A percentile compares a stretch with the other conserved stretches of the same genome.
These are phyloP conservation scores for Alcedo quadribrachys DNA, from an alignment of 2,797 vertebrate species.

Conservation along the genomic window DNA sequence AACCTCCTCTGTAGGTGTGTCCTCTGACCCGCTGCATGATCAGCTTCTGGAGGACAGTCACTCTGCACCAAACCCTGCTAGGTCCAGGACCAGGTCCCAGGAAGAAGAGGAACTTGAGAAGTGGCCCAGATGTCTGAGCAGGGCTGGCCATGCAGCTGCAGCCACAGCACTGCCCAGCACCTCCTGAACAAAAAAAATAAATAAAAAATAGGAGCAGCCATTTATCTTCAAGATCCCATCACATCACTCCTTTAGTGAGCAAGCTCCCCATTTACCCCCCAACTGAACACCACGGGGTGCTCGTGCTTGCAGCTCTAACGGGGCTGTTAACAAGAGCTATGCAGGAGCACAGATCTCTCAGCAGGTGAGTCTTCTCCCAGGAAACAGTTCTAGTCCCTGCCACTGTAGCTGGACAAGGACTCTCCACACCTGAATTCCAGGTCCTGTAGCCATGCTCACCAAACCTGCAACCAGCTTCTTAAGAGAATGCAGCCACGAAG, in stretches of 20 bases:
- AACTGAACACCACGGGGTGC: rapidly evolving
- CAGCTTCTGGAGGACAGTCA: rapidly evolving
- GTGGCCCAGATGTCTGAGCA: rapidly evolving
- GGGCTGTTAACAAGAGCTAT: not conserved
- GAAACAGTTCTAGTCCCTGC: not conserved
- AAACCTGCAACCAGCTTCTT: not conserved
- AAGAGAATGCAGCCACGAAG: not conserved
- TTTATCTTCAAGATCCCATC: not conserved
- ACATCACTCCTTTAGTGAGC: not conserved
- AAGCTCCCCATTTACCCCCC: not conserved
- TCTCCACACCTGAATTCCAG: not conserved
- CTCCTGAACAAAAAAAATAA: not conserved
- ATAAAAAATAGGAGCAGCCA: not conserved
- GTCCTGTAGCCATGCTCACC: not conserved
- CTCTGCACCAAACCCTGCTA: not conserved
- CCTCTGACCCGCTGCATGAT: rapidly evolving
- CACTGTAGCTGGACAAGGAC: not conserved
- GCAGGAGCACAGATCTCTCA: not conserved
- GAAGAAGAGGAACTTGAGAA: not conserved
- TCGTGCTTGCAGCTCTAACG: not conserved
- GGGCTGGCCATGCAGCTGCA: not conserved
- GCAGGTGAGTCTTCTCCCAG: not conserved
- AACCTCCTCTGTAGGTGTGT: not conserved
- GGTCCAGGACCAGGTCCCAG: not conserved
- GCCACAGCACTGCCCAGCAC: not conserved